Evolutionary conservation across 1,140 invertebrate species (phyloP).

Genomic region (Eueides isabella): DNA sequence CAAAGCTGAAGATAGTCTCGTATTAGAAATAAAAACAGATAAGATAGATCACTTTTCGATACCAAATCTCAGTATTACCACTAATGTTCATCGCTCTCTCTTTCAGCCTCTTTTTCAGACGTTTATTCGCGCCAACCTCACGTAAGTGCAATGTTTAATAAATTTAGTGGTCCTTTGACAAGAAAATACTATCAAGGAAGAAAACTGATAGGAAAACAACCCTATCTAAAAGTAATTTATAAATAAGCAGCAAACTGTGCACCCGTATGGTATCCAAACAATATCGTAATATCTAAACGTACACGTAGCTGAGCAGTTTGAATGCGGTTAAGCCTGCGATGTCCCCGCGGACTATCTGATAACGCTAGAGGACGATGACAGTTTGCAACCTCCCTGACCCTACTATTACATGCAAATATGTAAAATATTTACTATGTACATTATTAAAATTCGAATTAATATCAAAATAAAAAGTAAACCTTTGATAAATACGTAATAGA

Average conservation of each 20-base stretch:
- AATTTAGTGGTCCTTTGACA: no score
- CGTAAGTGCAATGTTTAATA: no score
- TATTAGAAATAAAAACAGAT: no score
- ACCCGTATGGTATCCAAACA: conserved; percentile 5
- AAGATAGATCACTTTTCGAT: no score
- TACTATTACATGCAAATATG: neutral
- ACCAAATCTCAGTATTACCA: no score
- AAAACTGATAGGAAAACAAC: neutral
- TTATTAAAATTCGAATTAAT: no score
- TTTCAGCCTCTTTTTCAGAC: no score
- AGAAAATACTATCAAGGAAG: neutral
- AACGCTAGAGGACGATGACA: conserved; percentile 64
- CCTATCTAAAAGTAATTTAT: conserved; percentile 1
- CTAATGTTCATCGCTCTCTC: no score
- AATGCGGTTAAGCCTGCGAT: conserved; percentile 33
- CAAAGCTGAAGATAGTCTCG: no score
- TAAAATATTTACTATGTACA: neutral
- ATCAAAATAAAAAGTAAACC: no score
- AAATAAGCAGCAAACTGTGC: neutral
- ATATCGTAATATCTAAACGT: conserved; percentile 17
- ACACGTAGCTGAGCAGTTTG: conserved; percentile 32
- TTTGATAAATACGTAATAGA: no score
- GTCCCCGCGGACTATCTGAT: conserved; percentile 53
- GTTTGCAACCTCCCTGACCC: conserved; percentile 53
- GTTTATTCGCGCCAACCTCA: no score